phyloP scores from a whole-genome alignment of 2,888 invertebrate species.

The Synergus laeviventris region DNA sequence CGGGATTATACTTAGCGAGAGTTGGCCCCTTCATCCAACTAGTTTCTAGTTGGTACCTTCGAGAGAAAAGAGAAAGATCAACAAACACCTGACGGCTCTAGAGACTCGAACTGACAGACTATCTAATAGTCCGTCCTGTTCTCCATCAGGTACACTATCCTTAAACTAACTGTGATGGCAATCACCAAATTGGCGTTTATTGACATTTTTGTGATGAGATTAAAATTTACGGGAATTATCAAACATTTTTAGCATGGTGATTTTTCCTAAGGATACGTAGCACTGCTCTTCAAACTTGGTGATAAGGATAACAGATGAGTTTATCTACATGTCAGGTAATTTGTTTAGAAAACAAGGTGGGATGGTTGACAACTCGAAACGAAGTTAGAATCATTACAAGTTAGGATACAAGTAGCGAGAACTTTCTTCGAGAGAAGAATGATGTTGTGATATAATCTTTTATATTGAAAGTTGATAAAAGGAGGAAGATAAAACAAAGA shows the following conservation, averaged over 20 bases:
- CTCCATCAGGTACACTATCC: constrained; percentile 17
- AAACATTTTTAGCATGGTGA: neutral
- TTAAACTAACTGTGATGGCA: neutral
- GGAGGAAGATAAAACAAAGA: neutral
- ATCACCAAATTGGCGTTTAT: neutral
- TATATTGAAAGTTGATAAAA: no score
- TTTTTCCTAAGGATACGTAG: neutral
- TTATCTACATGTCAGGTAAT: neutral
- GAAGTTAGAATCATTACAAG: neutral
- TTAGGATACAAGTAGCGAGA: neutral
- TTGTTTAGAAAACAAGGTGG: no score
- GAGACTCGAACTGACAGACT: constrained; percentile 30
- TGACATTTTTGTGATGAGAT: neutral
- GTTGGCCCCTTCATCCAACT: constrained; percentile 15
- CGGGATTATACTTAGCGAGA: constrained; percentile 57
- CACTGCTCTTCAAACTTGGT: neutral
- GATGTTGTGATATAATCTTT: no score
- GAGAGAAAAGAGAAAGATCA: constrained; percentile 30
- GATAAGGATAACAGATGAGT: neutral
- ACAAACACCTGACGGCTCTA: constrained; percentile 31
- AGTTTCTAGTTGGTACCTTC: constrained; percentile 31
- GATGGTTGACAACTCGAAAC: neutral
- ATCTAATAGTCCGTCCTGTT: constrained; percentile 21
- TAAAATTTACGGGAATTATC: neutral
- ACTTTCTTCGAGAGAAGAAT: no score